phyloP scores from a whole-genome alignment of 1,140 invertebrate genomes.

The Ceratina calcarata region DNA sequence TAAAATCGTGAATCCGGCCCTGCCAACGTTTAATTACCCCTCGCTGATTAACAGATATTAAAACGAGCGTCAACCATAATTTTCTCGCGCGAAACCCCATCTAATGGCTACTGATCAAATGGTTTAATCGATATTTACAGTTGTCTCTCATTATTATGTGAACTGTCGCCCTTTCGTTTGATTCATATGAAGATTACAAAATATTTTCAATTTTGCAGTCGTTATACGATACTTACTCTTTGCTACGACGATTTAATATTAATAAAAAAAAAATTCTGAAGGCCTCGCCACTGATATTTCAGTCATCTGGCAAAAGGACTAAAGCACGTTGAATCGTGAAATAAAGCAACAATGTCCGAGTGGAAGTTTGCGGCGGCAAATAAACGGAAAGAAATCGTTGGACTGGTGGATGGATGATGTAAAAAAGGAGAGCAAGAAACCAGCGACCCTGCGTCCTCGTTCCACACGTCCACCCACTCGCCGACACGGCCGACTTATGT shows the following conservation, averaged over 20 bases:
- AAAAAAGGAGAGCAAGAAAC: conserved; percentile 21
- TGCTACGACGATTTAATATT: too few species aligned
- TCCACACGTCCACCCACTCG: conserved; percentile 1
- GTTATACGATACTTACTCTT: too few species aligned
- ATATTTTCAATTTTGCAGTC: too few species aligned
- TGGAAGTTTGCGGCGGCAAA: neutral
- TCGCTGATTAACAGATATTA: conserved; percentile 56
- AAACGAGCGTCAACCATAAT: neutral
- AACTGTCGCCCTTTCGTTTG: too few species aligned
- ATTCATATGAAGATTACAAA: too few species aligned
- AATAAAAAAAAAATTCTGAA: too few species aligned
- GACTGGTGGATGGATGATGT: too few species aligned
- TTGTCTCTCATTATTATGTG: too few species aligned
- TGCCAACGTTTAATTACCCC: conserved; percentile 23
- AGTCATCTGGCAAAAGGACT: too few species aligned
- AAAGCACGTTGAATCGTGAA: conserved; percentile 19
- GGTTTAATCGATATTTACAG: neutral
- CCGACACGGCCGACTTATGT: conserved; percentile 39
- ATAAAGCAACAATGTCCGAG: conserved; percentile 3
- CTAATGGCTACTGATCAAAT: conserved; percentile 1
- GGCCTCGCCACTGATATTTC: neutral
- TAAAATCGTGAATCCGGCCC: conserved; percentile 30
- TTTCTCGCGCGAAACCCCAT: neutral
- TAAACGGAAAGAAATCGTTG: conserved; percentile 6
- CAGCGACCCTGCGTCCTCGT: conserved; percentile 10